Conservation (phyloP, 2,797 vertebrate species). For the Florisuga fusca region DNA sequence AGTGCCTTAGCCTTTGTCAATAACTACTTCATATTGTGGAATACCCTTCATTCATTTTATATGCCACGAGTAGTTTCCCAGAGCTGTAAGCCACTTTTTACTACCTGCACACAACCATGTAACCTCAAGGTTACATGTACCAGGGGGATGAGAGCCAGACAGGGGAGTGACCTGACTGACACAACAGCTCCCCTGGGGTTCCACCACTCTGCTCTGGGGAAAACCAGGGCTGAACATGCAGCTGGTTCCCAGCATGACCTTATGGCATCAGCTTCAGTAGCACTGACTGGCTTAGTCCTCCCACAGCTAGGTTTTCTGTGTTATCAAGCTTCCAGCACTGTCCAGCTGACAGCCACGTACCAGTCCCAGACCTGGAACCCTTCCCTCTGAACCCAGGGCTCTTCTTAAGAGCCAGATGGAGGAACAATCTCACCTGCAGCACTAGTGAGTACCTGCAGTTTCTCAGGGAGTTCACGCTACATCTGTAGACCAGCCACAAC, state of each 20-base stretch:
- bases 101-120: not conserved
- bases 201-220: rapidly evolving
- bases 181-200: rapidly evolving
- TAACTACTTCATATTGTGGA: not conserved
- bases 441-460: not conserved
- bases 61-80: not conserved
- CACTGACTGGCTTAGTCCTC: not conserved
- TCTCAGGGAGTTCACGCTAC: not conserved
- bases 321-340: not conserved
- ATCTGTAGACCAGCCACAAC: not conserved
- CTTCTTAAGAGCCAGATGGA: not conserved
- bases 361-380: not conserved
- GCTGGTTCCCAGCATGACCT: rapidly evolving
- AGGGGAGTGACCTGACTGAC: rapidly evolving
- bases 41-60: not conserved
- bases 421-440: not conserved
- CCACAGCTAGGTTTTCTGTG: not conserved
- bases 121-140: not conserved
- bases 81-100: not conserved
- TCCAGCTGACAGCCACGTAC: not conserved
- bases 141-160: not conserved
- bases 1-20: not conserved
- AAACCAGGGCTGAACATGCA: not conserved
- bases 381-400: rapidly evolving
- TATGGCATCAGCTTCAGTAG: not conserved